Percentiles rank a stretch among this genome's conserved stretches.
Evolutionary conservation across 2,888 invertebrate genomes (phyloP).

Genomic region (Heliconius ismenius): DNA sequence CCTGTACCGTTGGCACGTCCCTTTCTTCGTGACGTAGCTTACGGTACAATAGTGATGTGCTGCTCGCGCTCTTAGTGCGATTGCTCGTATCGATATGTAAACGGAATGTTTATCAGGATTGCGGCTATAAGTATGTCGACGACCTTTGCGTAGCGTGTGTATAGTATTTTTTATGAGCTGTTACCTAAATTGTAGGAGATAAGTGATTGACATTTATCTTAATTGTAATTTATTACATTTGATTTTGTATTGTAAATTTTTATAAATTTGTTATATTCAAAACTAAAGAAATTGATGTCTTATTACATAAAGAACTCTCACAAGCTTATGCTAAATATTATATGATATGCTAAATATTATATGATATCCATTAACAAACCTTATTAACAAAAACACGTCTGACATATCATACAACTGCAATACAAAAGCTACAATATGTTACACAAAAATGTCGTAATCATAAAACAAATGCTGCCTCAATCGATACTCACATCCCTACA

Average conservation of each 20-base stretch:
- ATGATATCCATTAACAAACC: not conserved
- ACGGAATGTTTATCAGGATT: slow-evolving; percentile 33
- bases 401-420: not conserved
- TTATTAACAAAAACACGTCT: not conserved
- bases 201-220: not conserved
- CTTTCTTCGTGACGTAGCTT: slow-evolving; percentile 80
- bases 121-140: slow-evolving; percentile 18
- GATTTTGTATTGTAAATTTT: not conserved
- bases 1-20: slow-evolving; percentile 72
- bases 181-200: not conserved
- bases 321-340: too few species aligned
- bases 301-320: not conserved
- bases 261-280: not conserved
- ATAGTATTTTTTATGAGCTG: not conserved
- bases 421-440: not conserved
- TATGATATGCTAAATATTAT: not conserved
- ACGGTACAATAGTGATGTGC: slow-evolving; percentile 74
- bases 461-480: slow-evolving; percentile 28
- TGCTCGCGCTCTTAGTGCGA: not conserved
- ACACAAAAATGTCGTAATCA: slow-evolving; percentile 14
- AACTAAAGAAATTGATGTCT: not conserved
- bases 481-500: slow-evolving; percentile 52
- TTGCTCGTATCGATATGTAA: slow-evolving; percentile 31
- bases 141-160: slow-evolving; percentile 12
- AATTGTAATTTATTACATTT: not conserved